phyloP scores from a whole-genome alignment of 2,113 vertebrate genomes.

The Puffinus mauretanicus region DNA sequence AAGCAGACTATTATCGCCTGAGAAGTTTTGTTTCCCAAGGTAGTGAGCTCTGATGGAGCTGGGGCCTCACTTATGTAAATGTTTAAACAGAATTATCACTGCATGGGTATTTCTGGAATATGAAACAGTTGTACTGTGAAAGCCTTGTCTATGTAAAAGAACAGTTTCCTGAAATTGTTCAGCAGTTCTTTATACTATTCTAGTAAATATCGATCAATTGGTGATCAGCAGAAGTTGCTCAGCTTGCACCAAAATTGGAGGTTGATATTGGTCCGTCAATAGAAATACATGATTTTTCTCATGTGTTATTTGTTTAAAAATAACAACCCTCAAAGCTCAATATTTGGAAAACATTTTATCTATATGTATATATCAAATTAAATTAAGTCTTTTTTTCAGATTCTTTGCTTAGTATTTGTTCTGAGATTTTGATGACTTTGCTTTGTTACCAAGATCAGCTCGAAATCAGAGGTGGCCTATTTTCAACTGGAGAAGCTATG shows the following conservation, averaged over 20 bases:
- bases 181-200: background rate
- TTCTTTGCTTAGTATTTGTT: background rate
- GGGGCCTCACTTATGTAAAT: background rate
- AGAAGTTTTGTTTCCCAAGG: background rate
- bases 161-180: background rate
- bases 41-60: background rate
- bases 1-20: background rate
- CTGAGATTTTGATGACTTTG: background rate
- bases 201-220: background rate
- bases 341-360: background rate
- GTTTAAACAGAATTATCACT: background rate
- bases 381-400: background rate
- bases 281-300: background rate
- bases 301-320: background rate
- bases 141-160: background rate
- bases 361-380: background rate
- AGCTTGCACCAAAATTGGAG: background rate
- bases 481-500: background rate
- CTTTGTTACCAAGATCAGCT: background rate
- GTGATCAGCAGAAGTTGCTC: background rate
- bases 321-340: background rate
- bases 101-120: background rate
- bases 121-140: background rate
- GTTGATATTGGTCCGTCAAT: background rate
- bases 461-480: background rate